Percentiles rank a stretch among this genome's conserved stretches.
These are phyloP conservation scores for Xiphophorus birchmanni DNA, from an alignment of 2,797 vertebrate species.

Conservation along the genomic window DNA sequence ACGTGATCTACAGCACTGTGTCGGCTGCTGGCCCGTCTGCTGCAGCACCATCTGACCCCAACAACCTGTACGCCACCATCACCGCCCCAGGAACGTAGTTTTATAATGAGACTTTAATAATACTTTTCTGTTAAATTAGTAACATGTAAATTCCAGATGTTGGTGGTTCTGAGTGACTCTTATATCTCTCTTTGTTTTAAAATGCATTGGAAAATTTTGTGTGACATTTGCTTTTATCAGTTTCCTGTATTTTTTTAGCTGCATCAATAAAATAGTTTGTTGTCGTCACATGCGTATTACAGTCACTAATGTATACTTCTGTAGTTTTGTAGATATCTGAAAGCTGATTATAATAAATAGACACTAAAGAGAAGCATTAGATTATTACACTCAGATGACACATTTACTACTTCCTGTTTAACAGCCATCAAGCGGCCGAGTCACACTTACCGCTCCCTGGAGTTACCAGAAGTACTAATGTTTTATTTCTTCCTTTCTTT, in stretches of 20 bases:
- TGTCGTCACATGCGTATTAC: too few relatives aligned
- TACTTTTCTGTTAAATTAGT: background rate
- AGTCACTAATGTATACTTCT: too few relatives aligned
- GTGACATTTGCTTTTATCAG: background rate
- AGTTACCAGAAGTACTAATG: too few relatives aligned
- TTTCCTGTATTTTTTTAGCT: background rate
- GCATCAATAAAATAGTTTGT: background rate
- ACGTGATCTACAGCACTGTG: background rate
- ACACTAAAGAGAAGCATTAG: too few relatives aligned
- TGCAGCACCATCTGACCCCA: background rate
- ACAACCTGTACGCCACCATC: background rate
- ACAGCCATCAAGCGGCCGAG: too few relatives aligned
- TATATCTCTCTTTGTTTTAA: background rate
- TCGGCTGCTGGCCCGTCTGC: background rate
- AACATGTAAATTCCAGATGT: background rate
- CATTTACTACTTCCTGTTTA: too few relatives aligned
- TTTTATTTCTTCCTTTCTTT: too few relatives aligned
- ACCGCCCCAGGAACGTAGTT: background rate
- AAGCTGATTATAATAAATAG: too few relatives aligned
- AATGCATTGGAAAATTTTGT: background rate
- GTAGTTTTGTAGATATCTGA: too few relatives aligned
- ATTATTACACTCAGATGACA: too few relatives aligned
- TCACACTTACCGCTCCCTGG: too few relatives aligned
- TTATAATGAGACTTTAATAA: background rate
- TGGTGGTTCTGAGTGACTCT: background rate